Evolutionary conservation across 2,797 vertebrate species (phyloP).

Genomic region (Rhinella marina): DNA sequence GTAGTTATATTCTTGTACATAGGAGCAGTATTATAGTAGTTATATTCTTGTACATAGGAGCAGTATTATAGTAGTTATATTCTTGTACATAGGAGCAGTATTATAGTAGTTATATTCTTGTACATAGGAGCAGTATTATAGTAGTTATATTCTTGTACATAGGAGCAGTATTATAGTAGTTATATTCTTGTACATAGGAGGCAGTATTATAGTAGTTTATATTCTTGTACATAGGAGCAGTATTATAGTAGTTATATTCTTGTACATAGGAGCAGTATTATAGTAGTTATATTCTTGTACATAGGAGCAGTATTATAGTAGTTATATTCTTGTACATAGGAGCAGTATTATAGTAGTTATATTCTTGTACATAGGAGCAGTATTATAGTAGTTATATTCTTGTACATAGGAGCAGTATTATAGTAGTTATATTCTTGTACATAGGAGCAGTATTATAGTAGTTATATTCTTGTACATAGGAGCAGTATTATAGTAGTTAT

Average conservation of each 20-base stretch:
- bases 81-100: not conserved
- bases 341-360: not conserved
- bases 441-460: too few relatives aligned
- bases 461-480: too few relatives aligned
- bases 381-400: too few relatives aligned
- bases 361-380: not conserved
- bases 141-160: not conserved
- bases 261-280: not conserved
- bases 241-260: not conserved
- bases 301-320: not conserved
- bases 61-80: conserved; percentile 7
- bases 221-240: not conserved
- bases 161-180: not conserved
- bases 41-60: not conserved
- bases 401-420: too few relatives aligned
- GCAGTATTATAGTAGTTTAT: not conserved
- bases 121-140: not conserved
- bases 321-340: not conserved
- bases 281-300: not conserved
- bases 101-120: not conserved
- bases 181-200: not conserved
- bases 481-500: too few relatives aligned
- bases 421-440: too few relatives aligned
- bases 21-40: not conserved
- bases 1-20: not conserved